phyloP scores from a whole-genome alignment of 2,113 vertebrate species.

The Ophthalmolycus amberensis region DNA sequence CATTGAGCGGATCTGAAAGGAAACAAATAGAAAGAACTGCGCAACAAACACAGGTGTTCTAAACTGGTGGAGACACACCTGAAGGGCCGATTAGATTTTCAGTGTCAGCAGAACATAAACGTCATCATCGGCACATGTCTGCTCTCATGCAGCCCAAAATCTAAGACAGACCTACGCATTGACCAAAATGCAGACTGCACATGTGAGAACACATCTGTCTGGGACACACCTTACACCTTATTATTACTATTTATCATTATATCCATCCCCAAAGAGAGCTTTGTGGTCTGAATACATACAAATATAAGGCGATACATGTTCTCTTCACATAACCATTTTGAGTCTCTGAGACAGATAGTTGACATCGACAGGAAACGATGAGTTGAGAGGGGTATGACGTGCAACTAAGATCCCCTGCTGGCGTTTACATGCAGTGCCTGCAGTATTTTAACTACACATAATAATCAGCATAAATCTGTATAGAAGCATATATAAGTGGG shows the following conservation, averaged over 20 bases:
- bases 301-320: too few species aligned
- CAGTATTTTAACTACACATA: not conserved
- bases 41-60: not conserved
- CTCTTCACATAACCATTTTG: not conserved
- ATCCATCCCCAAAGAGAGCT: too few species aligned
- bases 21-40: too few species aligned
- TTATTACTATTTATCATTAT: too few species aligned
- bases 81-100: not conserved
- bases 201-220: too few species aligned
- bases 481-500: not conserved
- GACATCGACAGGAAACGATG: not conserved
- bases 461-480: not conserved
- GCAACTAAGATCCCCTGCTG: not conserved
- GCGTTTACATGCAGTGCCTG: not conserved
- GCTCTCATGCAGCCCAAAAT: not conserved
- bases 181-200: too few species aligned
- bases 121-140: not conserved
- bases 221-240: too few species aligned
- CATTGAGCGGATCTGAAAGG: too few species aligned
- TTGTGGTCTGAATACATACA: not conserved
- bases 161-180: not conserved
- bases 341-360: not conserved
- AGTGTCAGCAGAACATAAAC: not conserved
- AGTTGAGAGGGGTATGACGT: not conserved
- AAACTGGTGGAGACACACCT: not conserved